Conservation (phyloP, 2,113 vertebrate species). For the Oriolus oriolus region DNA sequence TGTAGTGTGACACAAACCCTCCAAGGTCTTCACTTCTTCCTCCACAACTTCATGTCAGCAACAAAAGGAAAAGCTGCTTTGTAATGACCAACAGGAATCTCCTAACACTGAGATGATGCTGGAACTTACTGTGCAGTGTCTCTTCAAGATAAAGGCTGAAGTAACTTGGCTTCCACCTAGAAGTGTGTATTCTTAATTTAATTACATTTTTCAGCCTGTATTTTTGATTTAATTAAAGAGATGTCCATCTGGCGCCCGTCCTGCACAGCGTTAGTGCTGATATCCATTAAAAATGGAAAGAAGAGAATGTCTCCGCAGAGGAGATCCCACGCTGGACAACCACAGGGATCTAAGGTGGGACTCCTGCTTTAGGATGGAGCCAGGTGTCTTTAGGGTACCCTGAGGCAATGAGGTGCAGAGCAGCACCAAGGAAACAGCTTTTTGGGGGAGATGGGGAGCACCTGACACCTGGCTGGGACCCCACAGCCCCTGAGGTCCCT, state of each 20-base stretch:
- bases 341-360: background rate
- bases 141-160: background rate
- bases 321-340: fast-evolving
- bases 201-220: background rate
- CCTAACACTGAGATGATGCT: background rate
- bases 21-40: background rate
- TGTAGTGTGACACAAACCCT: background rate
- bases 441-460: background rate
- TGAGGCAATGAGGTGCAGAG: background rate
- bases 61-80: background rate
- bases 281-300: background rate
- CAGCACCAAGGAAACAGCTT: background rate
- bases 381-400: background rate
- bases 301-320: background rate
- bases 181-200: background rate
- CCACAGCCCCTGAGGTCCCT: background rate
- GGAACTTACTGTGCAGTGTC: background rate
- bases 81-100: background rate
- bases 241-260: background rate
- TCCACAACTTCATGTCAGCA: background rate
- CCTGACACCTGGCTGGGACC: background rate
- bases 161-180: background rate
- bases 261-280: background rate
- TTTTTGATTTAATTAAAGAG: background rate
- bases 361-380: background rate